Base-by-base conservation (phyloP, 2,797 vertebrate species). In the Salarias fasciatus region DNA sequence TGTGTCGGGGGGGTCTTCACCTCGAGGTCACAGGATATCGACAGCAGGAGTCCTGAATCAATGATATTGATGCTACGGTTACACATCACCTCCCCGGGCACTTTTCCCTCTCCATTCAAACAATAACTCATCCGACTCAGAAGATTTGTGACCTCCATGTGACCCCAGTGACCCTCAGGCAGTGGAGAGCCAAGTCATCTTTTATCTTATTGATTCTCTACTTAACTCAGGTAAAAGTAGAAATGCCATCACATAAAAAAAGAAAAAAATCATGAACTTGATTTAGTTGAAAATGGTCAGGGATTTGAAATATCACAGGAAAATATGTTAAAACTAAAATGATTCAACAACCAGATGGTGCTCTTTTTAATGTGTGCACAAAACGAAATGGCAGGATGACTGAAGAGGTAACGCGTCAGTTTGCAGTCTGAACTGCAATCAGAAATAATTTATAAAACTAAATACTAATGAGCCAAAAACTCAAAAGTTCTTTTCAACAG, bases 31-130 rank as follows among this genome's bases (percentile, higher is more conserved):
- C 8, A 12, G 10, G 46, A 36, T 6, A 38, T 13, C 12, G 33
- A 30, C 18, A 15, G 46, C 24, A 44, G 6, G 36, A 54, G 2
- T 29, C 30, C 13, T 38, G 49, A 69, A 38, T 46, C 53, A 45
- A 18, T 43, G 36, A 42, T 29, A 13, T 30, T 47, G 10, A 29
- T 37, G 43, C n/a, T 35, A 11, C 48, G 9, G 51, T 24, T 38
- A 24, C 28, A 36, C 49, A 14, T 18, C 41, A 24, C 24, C 10
- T 47, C 37, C 33, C 33, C 40, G 0, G 42, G 42, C 60, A 14
- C 6, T 18, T 63, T 57, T 24, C 24, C 8, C 59, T 57, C 9
- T 9, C 29, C 18, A 33, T 46, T 50, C 58, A 45, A 1, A 50
- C 30, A 35, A 6, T 37, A 35, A 59, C 8, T 41, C 35, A 33